These are phyloP conservation scores for Magallana angulata DNA, from an alignment of 1,140 invertebrate species.

Conservation along the genomic window DNA sequence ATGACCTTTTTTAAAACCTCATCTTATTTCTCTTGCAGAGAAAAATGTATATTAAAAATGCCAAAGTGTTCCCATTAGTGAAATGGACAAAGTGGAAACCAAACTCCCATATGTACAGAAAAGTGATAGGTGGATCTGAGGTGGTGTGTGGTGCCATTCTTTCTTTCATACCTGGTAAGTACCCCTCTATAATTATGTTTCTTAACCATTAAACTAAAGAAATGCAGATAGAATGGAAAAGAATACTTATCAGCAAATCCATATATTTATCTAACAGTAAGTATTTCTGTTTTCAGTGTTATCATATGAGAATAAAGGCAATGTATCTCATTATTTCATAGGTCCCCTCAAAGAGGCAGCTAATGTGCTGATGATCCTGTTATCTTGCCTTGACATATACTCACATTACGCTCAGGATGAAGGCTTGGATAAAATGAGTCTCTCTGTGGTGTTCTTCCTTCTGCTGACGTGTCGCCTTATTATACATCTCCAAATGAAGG, in stretches of 20 bases:
- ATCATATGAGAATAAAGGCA: too few species aligned
- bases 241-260: too few species aligned
- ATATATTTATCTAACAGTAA: too few species aligned
- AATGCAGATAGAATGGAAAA: too few species aligned
- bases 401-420: constrained; percentile 95
- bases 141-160: constrained; percentile 93
- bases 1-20: too few species aligned
- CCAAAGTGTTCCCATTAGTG: constrained; percentile 96
- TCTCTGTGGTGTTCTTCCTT: constrained; percentile 95
- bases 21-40: constrained; percentile 84
- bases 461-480: constrained; percentile 96
- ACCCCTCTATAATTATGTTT: too few species aligned
- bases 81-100: constrained; percentile 81
- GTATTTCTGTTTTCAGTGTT: too few species aligned
- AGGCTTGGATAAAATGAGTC: constrained; percentile 94
- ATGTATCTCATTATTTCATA: constrained; percentile 78
- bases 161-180: constrained; percentile 90
- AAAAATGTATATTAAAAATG: constrained; percentile 97
- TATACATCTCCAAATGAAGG: constrained; percentile 79
- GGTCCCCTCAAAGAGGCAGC: constrained; percentile 93
- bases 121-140: constrained; percentile 91
- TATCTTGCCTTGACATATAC: constrained; percentile 94
- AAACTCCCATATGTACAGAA: constrained; percentile 90
- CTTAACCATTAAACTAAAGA: too few species aligned
- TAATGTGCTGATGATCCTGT: constrained; percentile 89